phyloP scores from a whole-genome alignment of 2,797 vertebrate species.

The Setipinna tenuifilis region DNA sequence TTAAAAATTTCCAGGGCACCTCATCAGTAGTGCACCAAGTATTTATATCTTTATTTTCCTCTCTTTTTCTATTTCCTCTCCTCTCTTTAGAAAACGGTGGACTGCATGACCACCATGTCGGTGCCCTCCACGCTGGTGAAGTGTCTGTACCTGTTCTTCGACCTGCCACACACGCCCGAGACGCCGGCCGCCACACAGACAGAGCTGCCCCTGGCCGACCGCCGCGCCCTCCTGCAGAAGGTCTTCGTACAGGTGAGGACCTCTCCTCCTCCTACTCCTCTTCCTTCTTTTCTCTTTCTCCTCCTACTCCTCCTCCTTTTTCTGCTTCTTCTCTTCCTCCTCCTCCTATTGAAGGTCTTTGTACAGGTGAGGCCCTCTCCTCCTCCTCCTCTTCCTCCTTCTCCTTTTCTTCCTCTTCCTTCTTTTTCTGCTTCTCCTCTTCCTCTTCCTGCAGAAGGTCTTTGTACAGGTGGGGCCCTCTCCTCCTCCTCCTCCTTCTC shows the following conservation, averaged over 20 bases:
- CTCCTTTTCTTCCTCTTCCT: no score
- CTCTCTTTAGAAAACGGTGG: slow-evolving; percentile 91
- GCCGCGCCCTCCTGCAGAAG: slow-evolving; percentile 91
- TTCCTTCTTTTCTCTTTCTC: no score
- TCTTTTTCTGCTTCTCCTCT: no score
- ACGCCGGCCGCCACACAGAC: slow-evolving; percentile 77
- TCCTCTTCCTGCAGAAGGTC: no score
- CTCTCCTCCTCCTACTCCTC: background rate
- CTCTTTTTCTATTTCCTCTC: background rate
- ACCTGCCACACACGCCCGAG: slow-evolving; percentile 96
- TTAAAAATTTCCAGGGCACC: no score
- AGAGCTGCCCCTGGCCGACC: slow-evolving; percentile 90
- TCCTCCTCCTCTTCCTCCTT: no score
- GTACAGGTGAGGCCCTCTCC: slow-evolving; percentile 82
- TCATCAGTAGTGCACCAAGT: no score
- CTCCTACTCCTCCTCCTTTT: no score
- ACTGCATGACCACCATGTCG: slow-evolving; percentile 99
- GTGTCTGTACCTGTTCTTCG: slow-evolving; percentile 99
- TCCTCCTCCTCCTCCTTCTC: background rate
- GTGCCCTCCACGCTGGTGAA: slow-evolving; percentile 98
- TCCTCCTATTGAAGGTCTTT: slow-evolving; percentile 74
- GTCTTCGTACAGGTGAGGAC: slow-evolving; percentile 93
- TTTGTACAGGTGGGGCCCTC: background rate
- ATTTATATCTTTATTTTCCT: no score
- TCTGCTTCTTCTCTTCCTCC: no score